phyloP scores from a whole-genome alignment of 1,140 invertebrate species.

The Antheraea mylitta region DNA sequence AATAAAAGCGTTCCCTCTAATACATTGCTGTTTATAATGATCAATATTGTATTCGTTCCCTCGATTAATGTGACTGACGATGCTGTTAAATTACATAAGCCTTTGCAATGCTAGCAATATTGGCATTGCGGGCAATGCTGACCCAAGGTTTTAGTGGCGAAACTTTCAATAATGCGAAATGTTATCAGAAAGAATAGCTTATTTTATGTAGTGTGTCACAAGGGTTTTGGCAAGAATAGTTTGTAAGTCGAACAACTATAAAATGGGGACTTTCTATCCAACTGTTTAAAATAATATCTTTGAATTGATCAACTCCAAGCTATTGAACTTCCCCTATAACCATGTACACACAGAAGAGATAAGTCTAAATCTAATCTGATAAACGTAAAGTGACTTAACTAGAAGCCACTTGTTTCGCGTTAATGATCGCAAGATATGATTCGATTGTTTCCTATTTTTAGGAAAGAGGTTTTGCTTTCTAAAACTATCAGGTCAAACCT shows the following conservation, averaged over 20 bases:
- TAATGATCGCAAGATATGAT: background rate
- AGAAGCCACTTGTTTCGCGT: background rate
- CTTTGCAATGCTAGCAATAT: too few relatives aligned
- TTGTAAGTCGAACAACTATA: background rate
- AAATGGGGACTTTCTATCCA: too few relatives aligned
- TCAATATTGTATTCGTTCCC: background rate
- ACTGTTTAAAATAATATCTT: too few relatives aligned
- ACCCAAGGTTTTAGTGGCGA: too few relatives aligned
- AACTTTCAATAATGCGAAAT: background rate
- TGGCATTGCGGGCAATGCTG: too few relatives aligned
- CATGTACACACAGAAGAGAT: background rate
- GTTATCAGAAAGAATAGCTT: background rate
- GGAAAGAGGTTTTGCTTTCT: background rate
- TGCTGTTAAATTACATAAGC: background rate
- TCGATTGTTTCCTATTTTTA: background rate
- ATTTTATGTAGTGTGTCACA: background rate
- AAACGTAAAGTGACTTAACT: background rate
- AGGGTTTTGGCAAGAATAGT: background rate
- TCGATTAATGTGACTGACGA: background rate
- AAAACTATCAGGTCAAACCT: background rate
- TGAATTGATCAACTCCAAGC: too few relatives aligned
- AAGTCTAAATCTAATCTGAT: background rate
- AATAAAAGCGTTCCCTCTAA: background rate
- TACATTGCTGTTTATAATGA: background rate
- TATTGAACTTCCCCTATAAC: background rate